Conservation (phyloP, 2,888 invertebrate genomes). For the Calameuta pallipes region DNA sequence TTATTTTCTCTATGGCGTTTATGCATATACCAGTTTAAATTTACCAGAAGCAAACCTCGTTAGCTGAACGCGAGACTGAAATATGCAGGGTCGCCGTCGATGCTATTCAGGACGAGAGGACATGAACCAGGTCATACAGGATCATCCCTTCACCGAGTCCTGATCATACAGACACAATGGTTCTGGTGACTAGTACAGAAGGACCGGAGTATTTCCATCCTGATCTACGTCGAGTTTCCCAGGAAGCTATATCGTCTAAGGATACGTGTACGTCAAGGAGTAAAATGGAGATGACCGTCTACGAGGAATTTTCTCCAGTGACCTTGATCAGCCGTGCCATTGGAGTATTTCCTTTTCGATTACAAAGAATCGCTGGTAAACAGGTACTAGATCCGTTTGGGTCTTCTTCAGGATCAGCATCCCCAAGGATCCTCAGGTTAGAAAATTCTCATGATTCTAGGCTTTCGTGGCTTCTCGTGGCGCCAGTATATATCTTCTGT, state of each 20-base stretch:
- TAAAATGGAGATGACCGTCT: constrained; percentile 2
- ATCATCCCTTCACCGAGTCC: not conserved
- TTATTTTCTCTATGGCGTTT: not conserved
- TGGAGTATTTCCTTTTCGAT: constrained; percentile 15
- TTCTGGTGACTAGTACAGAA: not conserved
- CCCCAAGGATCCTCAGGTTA: not conserved
- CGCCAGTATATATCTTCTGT: constrained; percentile 10
- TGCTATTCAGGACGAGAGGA: not conserved
- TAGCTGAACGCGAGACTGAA: not conserved
- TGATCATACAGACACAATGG: not conserved
- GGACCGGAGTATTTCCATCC: not conserved
- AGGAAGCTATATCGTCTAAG: not conserved
- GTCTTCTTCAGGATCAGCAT: not conserved
- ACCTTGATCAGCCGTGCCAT: constrained; percentile 11
- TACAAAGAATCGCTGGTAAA: not conserved
- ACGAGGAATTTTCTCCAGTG: constrained; percentile 12
- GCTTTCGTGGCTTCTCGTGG: constrained; percentile 8
- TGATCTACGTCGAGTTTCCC: not conserved
- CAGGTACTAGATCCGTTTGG: not conserved
- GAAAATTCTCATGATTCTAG: not conserved
- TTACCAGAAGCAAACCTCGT: not conserved
- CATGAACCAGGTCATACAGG: not conserved
- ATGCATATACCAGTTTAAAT: not conserved
- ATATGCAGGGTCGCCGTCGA: not conserved
- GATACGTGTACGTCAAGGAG: not conserved